These are phyloP conservation scores for Myocastor coypus DNA, from an alignment of 2,113 vertebrate genomes.

Conservation along the genomic window DNA sequence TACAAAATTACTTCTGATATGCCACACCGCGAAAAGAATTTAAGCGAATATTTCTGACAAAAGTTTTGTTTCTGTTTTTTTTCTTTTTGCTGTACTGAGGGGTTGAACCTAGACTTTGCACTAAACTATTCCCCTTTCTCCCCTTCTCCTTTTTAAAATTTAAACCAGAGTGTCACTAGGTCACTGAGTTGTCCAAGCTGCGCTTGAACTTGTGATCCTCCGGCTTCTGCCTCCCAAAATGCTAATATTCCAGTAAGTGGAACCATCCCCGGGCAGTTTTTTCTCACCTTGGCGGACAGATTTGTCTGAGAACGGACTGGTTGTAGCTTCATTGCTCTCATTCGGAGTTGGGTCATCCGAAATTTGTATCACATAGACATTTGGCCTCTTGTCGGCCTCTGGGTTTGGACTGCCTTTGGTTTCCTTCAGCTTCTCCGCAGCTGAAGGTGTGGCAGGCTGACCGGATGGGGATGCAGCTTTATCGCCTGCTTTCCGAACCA, in stretches of 20 bases:
- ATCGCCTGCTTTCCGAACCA: constrained; percentile 49
- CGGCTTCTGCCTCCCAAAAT: background rate
- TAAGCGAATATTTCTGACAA: constrained; percentile 7
- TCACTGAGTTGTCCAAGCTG: background rate
- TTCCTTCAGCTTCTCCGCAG: background rate
- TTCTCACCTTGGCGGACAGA: constrained; percentile 76
- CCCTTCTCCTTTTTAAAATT: background rate
- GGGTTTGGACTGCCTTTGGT: background rate
- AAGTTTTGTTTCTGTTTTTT: background rate
- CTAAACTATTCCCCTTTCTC: background rate
- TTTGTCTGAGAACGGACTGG: constrained; percentile 55
- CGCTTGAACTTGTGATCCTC: background rate
- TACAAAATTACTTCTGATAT: background rate
- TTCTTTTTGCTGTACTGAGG: background rate
- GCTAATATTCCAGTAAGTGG: background rate
- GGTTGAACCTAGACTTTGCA: background rate
- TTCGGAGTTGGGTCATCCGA: background rate
- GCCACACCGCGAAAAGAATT: background rate
- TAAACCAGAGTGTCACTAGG: background rate
- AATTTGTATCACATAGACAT: constrained; percentile 52
- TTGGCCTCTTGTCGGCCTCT: rapidly evolving
- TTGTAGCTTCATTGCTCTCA: rapidly evolving
- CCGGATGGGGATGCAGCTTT: rapidly evolving
- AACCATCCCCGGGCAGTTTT: background rate
- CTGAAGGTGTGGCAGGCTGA: rapidly evolving